Conservation (phyloP, 2,888 invertebrate species). For the Scaeva pyrastri region DNA sequence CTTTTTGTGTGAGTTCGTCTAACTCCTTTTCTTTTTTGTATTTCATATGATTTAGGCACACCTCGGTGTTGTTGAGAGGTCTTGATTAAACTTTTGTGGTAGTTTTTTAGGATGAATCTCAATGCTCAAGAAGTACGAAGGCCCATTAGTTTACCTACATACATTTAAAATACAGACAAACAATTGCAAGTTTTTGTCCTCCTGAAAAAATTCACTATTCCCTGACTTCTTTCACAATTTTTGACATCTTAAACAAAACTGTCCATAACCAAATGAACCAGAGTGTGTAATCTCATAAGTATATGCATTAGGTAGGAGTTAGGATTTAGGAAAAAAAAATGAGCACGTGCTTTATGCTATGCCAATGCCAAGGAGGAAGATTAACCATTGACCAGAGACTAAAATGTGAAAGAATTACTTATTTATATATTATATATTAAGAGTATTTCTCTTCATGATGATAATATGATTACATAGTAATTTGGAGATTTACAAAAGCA, state of each 20-base stretch:
- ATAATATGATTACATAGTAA: conserved; percentile 55
- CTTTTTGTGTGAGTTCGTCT: conserved; percentile 32
- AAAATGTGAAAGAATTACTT: conserved; percentile 28
- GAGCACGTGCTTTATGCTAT: conserved; percentile 30
- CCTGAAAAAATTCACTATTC: no score
- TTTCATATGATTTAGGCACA: no score
- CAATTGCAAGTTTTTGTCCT: no score
- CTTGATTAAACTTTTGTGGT: no score
- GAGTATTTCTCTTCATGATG: conserved; percentile 24
- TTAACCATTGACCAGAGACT: neutral
- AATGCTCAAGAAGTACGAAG: no score
- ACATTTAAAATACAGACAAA: no score
- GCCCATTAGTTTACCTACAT: no score
- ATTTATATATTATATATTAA: conserved; percentile 22
- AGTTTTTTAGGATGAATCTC: no score
- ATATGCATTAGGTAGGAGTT: conserved; percentile 59
- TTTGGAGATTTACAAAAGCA: conserved; percentile 52
- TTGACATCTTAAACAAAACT: neutral
- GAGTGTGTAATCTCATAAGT: conserved; percentile 59
- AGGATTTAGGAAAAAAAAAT: neutral
- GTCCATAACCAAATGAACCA: neutral
- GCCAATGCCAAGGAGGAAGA: conserved; percentile 30
- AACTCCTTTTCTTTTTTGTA: neutral
- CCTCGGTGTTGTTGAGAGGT: no score
- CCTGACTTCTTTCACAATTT: no score